These are phyloP conservation scores for Tribolium freemani DNA, from an alignment of 2,888 invertebrate genomes.

Conservation along the genomic window DNA sequence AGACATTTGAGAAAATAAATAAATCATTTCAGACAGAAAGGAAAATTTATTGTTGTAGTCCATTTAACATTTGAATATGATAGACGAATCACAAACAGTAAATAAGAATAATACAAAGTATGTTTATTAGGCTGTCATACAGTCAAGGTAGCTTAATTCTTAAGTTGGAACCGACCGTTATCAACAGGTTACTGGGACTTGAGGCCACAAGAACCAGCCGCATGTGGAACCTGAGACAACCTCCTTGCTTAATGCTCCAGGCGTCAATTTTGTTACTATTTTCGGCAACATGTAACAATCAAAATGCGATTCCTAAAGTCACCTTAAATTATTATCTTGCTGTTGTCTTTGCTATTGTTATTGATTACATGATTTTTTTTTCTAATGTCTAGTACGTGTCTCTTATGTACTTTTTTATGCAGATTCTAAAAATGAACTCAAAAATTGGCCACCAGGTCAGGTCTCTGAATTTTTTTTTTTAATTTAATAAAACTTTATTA, in stretches of 20 bases:
- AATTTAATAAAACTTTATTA: no score
- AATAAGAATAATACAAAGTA: no score
- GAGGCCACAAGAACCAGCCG: conserved; percentile 44
- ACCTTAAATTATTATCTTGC: no score
- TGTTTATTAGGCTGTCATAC: background rate
- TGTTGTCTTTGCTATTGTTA: no score
- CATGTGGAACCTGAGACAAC: conserved; percentile 32
- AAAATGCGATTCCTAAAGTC: no score
- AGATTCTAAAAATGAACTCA: no score
- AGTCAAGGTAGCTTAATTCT: conserved; percentile 31
- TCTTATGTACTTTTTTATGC: no score
- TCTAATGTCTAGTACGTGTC: no score
- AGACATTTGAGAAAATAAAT: background rate
- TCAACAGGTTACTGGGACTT: conserved; percentile 44
- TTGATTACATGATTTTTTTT: no score
- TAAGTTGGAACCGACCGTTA: conserved; percentile 36
- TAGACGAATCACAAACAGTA: background rate
- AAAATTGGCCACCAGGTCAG: no score
- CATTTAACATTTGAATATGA: no score
- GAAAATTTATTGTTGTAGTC: background rate
- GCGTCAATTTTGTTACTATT: conserved; percentile 4
- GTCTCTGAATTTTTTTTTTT: no score
- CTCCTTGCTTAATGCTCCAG: conserved; percentile 19
- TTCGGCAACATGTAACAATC: background rate
- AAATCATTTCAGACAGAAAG: background rate